Percentiles rank a stretch among this genome's conserved stretches.
These are phyloP conservation scores for Listronotus bonariensis DNA, from an alignment of 1,140 invertebrate species.

Conservation along the genomic window DNA sequence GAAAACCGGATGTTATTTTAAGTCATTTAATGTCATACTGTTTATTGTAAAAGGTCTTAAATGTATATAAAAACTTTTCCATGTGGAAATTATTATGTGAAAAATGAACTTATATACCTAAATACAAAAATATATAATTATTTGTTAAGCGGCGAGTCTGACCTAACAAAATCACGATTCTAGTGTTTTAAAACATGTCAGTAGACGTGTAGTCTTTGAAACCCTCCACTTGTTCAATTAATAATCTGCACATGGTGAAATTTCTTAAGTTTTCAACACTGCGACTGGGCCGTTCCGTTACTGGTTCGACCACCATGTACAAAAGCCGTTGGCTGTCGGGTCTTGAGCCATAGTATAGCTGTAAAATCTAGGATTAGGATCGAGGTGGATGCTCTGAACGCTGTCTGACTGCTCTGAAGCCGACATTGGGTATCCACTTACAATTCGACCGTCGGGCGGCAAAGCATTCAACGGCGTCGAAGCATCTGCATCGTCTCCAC, in stretches of 20 bases:
- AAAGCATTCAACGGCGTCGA: slow-evolving; percentile 26
- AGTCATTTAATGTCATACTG: too few species aligned
- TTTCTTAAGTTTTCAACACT: slow-evolving; percentile 43
- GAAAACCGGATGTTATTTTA: too few species aligned
- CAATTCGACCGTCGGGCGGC: slow-evolving; percentile 13
- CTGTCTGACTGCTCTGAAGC: slow-evolving; percentile 21
- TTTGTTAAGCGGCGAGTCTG: background rate
- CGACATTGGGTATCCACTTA: slow-evolving; percentile 6
- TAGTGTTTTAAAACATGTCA: too few species aligned
- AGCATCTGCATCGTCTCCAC: slow-evolving; percentile 34
- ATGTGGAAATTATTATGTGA: too few species aligned
- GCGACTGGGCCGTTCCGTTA: slow-evolving; percentile 50
- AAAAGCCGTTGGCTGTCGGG: slow-evolving; percentile 54
- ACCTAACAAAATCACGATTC: background rate
- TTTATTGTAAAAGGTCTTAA: slow-evolving; percentile 9
- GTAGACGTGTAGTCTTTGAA: too few species aligned
- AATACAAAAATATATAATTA: too few species aligned
- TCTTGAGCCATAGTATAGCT: slow-evolving; percentile 45
- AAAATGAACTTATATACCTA: too few species aligned
- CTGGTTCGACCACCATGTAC: slow-evolving; percentile 42
- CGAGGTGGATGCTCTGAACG: slow-evolving; percentile 18
- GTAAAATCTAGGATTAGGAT: slow-evolving; percentile 48
- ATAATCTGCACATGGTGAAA: too few species aligned
- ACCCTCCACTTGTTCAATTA: background rate
- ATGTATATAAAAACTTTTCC: slow-evolving; percentile 4